phyloP scores from a whole-genome alignment of 2,113 vertebrate species.

The Picathartes gymnocephalus region DNA sequence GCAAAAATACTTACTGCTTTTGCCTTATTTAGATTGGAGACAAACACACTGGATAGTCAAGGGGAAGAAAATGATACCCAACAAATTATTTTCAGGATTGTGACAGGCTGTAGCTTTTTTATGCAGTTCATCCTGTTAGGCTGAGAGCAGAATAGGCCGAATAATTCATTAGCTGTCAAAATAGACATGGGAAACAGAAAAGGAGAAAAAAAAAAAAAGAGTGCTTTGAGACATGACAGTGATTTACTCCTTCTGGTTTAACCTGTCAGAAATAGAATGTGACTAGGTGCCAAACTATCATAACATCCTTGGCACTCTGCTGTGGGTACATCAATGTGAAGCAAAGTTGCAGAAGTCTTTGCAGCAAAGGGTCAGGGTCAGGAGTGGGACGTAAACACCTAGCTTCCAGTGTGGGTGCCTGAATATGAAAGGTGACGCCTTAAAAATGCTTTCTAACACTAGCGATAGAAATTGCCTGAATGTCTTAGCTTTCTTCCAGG shows the following conservation, averaged over 20 bases:
- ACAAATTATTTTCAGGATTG: background rate
- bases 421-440: background rate
- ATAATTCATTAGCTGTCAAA: constrained; percentile 29
- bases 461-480: background rate
- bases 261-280: constrained; percentile 27
- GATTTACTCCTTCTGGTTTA: constrained; percentile 19
- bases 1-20: background rate
- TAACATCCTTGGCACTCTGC: background rate
- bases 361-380: background rate
- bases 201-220: background rate
- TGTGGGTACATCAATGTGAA: background rate
- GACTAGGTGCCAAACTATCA: background rate
- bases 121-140: background rate
- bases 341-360: background rate
- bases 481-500: background rate
- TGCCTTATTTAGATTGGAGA: background rate
- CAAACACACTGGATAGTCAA: background rate
- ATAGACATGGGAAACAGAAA: background rate
- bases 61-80: background rate
- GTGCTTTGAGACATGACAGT: background rate
- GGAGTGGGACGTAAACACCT: background rate
- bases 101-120: background rate
- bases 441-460: background rate
- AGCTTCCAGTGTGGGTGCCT: background rate
- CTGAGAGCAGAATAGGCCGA: background rate